A percentile compares a stretch with the other conserved stretches of the same genome.
These are phyloP conservation scores for Australoheros facetus DNA, from an alignment of 2,797 vertebrate genomes.

Conservation along the genomic window DNA sequence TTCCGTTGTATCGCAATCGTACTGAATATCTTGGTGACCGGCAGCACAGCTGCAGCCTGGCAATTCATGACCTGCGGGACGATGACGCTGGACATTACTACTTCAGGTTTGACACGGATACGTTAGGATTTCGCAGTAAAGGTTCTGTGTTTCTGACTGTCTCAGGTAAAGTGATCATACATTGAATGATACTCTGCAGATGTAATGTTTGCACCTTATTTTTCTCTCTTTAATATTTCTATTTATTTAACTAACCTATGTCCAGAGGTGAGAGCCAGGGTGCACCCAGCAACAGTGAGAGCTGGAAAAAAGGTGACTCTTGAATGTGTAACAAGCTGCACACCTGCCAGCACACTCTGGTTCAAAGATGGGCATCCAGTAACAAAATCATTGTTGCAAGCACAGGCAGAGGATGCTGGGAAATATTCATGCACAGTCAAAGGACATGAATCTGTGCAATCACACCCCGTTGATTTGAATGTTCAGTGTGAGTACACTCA, in stretches of 20 bases:
- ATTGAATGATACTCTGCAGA: not conserved
- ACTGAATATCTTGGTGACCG: slow-evolving; percentile 38
- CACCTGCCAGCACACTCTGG: slow-evolving; percentile 14
- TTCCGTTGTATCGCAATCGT: slow-evolving; percentile 16
- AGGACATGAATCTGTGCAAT: slow-evolving; percentile 21
- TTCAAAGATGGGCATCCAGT: slow-evolving; percentile 44
- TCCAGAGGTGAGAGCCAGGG: slow-evolving; percentile 25
- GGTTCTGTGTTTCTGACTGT: slow-evolving; percentile 24
- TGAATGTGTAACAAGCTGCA: slow-evolving; percentile 29
- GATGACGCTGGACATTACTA: slow-evolving; percentile 52
- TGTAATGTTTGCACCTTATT: not conserved
- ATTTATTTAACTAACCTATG: not conserved
- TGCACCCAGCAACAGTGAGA: slow-evolving; percentile 20
- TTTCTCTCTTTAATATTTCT: not conserved
- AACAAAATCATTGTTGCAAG: slow-evolving; percentile 15
- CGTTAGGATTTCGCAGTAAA: not conserved
- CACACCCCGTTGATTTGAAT: slow-evolving; percentile 30
- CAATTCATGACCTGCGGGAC: slow-evolving; percentile 30
- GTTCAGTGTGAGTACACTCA: slow-evolving; percentile 45
- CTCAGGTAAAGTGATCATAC: slow-evolving; percentile 35
- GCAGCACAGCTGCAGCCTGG: slow-evolving; percentile 41
- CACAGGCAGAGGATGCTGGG: slow-evolving; percentile 37
- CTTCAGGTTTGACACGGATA: slow-evolving; percentile 41
- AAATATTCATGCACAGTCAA: slow-evolving; percentile 33
- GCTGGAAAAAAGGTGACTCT: slow-evolving; percentile 39